Base-by-base conservation (phyloP, 2,797 vertebrate species). In the Balearica regulorum region DNA sequence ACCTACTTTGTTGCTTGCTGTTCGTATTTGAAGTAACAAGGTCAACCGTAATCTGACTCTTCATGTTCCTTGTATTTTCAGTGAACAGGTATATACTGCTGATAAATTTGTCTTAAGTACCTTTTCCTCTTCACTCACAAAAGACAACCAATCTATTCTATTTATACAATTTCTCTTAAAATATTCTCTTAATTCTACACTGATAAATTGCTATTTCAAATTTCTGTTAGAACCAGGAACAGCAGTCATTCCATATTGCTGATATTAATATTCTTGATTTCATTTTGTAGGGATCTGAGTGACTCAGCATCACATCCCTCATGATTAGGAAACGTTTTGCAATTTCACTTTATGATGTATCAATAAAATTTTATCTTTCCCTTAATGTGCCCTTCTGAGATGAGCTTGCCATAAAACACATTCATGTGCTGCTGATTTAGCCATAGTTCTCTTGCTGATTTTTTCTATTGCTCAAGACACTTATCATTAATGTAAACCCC, bases 221-320 rank as follows among this genome's bases (percentile, higher is more conserved):
- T 77, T 87, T 81, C 22, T 76, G 18, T 68, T 68, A 84, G 33
- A 91, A 92, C 14, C 25, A 90, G 48, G 35, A 82, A 87, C 5
- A 72, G 13, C 64, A 83, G 82, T 39, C 7, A 44, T 68, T 60
- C 54, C 41, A 39, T 61, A 39, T 8, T 90, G 55, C 49, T 92
- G 54, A 66, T 35, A 81, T 37, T 57, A 89, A 83, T 37, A 77
- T 65, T 69, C 51, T 64, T 83, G 33, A 57, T 85, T 95, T 80
- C 2, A 85, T 84, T 89, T 87, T 72, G 39, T 54, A 87, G 19
- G 20, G 51, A 58, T 80, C 9, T 75, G 51, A 73, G 73, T 94
- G 87, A 95, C 68, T 87, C 78, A 94, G 80, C 89, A 95, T 54
- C 61, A 81, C 69, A 58, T 89, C 93, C 77, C 77, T 93, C 83